Evolutionary conservation across 2,113 vertebrate genomes (phyloP), one percentile per base, ranked within the genome.

Genomic region (Beaufortia kweichowensis): DNA sequence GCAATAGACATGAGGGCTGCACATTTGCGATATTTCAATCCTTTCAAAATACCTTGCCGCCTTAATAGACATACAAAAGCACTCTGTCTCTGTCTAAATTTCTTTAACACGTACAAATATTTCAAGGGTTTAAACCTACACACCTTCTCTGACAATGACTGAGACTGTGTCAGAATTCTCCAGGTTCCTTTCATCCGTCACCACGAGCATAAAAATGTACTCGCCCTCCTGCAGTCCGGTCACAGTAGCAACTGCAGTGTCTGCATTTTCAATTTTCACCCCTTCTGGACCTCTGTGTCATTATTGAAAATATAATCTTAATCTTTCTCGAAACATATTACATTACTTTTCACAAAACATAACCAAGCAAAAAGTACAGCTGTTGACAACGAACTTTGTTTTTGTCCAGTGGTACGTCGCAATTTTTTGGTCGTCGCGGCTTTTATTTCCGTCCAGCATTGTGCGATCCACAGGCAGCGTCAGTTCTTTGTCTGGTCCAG

Each of bases 401-500:
- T 97, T 95, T 67, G 92, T 93, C 97, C 97, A 99, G 74, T 93
- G 93, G 80, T 93, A 98, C 2, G 90, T 93, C 72, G 84, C 85
- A 1, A 99, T 98, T 84, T 94, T 96, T 92, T 99, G 97, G 88
- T 99, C 97, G 33, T 99, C 97, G 0, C 86, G 91, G 89, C 97
- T 99, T 84, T 94, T 96, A 86, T 93, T 97, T 84, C 96, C 97
- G 67, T 99, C 95, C 83, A 99, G 88, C 14, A 90, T 96, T 70
- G 97, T 99, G 79, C 92, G 92, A 80, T 99, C 97, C 14, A 99
- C 93, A 0, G 97, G 97, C 72, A 98, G 92, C 3, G 93, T 99
- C 83, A 99, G 88, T 83, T 99, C 97, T 79, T 99, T 99, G 88
- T 99, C 96, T 26, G 97, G 97, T 62, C 97, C 97, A 24, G 97